Evolutionary conservation across 2,797 vertebrate species (phyloP).

Genomic region (Saxicola maurus): DNA sequence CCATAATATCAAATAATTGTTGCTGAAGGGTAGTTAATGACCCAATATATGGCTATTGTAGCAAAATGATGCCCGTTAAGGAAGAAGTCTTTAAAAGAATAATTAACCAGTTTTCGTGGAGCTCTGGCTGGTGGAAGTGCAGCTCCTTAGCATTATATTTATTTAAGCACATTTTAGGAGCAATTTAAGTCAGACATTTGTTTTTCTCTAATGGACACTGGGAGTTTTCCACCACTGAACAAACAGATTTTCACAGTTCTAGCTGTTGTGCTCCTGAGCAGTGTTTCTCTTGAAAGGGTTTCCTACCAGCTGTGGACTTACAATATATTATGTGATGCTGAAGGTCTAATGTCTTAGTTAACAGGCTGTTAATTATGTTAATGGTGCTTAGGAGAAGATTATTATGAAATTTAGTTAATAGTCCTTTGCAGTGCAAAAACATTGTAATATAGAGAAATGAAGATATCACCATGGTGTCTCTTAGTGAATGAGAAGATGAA

Average conservation of each 20-base stretch:
- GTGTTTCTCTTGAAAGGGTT: neutral
- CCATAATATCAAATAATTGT: neutral
- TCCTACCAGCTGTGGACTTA: conserved; percentile 20
- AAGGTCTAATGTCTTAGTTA: conserved; percentile 38
- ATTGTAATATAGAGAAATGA: neutral
- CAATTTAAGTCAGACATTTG: conserved; percentile 6
- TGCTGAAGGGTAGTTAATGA: conserved; percentile 21
- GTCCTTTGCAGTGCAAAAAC: conserved; percentile 16
- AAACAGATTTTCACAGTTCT: conserved; percentile 37
- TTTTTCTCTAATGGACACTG: neutral
- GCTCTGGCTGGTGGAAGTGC: neutral
- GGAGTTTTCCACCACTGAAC: conserved; percentile 18
- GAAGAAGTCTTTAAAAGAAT: neutral
- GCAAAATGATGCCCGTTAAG: neutral
- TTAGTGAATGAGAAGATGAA: neutral
- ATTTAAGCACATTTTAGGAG: neutral
- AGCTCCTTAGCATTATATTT: neutral
- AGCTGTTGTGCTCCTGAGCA: neutral
- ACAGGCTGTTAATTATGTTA: conserved; percentile 57
- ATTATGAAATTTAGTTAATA: conserved; percentile 51
- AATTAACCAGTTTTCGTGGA: neutral
- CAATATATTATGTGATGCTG: conserved; percentile 14
- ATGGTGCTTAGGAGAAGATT: conserved; percentile 50
- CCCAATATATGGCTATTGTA: neutral
- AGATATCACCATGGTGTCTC: neutral